Base-by-base conservation (phyloP, 2,113 vertebrate species). In the Tretioscincus oriximinensis region DNA sequence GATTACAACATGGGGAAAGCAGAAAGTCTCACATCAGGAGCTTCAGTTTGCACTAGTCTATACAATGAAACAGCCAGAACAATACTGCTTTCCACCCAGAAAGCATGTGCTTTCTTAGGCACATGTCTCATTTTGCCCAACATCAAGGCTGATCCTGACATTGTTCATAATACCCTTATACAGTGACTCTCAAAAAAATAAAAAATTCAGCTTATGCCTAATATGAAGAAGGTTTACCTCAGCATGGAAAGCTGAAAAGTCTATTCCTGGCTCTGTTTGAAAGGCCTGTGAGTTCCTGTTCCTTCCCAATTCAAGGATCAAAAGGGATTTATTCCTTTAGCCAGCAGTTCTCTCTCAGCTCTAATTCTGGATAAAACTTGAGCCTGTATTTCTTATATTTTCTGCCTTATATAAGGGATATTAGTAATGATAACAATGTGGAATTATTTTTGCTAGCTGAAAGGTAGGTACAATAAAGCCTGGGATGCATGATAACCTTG, bases 341-440 rank as follows among this genome's bases (percentile, higher is more conserved):
- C 80, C 20, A 22, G 35, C 10, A 21, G 47, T 11, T 73, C 74
- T 76, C 45, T n/a, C 21, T 1, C 1, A 45, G 77, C 82, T 81
- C 60, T 54, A 81, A 81, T 76, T 81, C 80, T 76, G 80, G 66
- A 47, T 61, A 63, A 76, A 76, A 76, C 41, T 14, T 76, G 70
- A 76, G 54, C 28, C 12, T 63, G 35, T 45, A 71, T 79, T 79
- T 79, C 77, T 71, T 9, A 63, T 28, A n/a, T 69, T 81, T 81
- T 76, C 73, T 82, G 21, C 7, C 80, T 58, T 76, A 76, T 70
- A 54, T 76, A 69, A 70, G 29, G 66, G 65, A 70, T 83, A 80
- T 81, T 26, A 68, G 35, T 47, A 60, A 77, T 70, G 54, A 77
- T 76, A 81, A 1, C 14, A 28, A 21, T 64, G 76, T 64, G 5